phyloP scores from a whole-genome alignment of 2,797 vertebrate species.

The Craterocephalus amniculus region DNA sequence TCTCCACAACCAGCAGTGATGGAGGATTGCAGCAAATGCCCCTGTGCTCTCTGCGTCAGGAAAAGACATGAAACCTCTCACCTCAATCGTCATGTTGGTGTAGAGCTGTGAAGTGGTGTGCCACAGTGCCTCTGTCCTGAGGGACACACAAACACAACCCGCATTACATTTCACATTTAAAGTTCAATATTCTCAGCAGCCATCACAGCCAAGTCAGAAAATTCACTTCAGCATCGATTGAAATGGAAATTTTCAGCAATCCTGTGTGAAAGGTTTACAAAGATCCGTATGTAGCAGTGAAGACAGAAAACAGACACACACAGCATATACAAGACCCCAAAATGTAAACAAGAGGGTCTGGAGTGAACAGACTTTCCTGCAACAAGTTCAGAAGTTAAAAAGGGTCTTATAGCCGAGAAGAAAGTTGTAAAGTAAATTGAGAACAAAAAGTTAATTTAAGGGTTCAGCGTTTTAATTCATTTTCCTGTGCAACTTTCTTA shows the following conservation, averaged over 20 bases:
- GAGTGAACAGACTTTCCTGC: not conserved
- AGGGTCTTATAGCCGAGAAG: too few relatives aligned
- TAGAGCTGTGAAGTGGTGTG: conserved; percentile 88
- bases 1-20: too few relatives aligned
- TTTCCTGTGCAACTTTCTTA: too few relatives aligned
- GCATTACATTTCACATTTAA: not conserved
- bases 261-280: too few relatives aligned
- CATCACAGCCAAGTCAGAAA: not conserved
- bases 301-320: not conserved
- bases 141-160: not conserved
- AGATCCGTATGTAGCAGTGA: not conserved
- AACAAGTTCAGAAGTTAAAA: not conserved
- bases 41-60: not conserved
- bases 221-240: too few relatives aligned
- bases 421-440: too few relatives aligned
- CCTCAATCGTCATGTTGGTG: conserved; percentile 89
- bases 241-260: too few relatives aligned
- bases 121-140: conserved; percentile 85
- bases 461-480: too few relatives aligned
- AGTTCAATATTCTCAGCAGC: not conserved
- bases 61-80: conserved; percentile 40
- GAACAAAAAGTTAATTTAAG: not conserved
- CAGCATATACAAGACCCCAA: not conserved
- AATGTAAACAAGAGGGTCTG: not conserved
- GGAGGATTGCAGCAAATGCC: not conserved